phyloP scores from a whole-genome alignment of 2,797 vertebrate species.

The Acropternis orthonyx region DNA sequence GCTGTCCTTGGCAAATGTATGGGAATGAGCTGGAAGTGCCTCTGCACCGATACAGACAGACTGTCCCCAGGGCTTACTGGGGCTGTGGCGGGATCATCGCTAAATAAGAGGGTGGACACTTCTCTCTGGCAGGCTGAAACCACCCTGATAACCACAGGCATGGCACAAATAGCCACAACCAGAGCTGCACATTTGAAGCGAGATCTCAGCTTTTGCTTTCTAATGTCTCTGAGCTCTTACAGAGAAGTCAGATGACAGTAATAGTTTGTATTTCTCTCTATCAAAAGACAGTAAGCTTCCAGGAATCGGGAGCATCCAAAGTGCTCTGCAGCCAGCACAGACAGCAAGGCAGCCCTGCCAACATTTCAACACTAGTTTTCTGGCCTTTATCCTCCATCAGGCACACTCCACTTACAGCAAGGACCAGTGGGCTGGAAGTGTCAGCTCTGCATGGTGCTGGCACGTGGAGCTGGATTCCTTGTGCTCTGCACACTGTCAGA shows the following conservation, averaged over 20 bases:
- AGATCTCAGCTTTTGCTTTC: slow-evolving; percentile 8
- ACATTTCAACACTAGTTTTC: neutral
- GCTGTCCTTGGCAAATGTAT: neutral
- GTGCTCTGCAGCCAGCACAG: neutral
- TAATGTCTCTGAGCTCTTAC: neutral
- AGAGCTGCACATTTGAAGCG: neutral
- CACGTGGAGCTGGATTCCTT: neutral
- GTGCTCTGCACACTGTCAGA: fast-evolving
- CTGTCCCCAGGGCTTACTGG: neutral
- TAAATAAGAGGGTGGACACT: neutral
- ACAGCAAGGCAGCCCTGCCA: neutral
- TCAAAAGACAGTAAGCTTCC: slow-evolving; percentile 5
- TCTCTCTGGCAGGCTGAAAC: neutral
- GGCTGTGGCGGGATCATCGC: neutral
- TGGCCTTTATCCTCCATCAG: neutral
- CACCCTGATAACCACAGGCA: neutral
- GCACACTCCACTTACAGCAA: neutral
- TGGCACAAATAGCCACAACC: neutral
- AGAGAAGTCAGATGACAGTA: neutral
- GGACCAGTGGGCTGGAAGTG: neutral
- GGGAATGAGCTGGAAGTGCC: slow-evolving; percentile 10
- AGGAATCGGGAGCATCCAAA: neutral
- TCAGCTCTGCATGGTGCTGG: neutral
- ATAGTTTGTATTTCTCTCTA: neutral
- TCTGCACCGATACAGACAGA: neutral